These are phyloP conservation scores for Muschampia plurimacula DNA, from an alignment of 2,888 invertebrate species.

Conservation along the genomic window DNA sequence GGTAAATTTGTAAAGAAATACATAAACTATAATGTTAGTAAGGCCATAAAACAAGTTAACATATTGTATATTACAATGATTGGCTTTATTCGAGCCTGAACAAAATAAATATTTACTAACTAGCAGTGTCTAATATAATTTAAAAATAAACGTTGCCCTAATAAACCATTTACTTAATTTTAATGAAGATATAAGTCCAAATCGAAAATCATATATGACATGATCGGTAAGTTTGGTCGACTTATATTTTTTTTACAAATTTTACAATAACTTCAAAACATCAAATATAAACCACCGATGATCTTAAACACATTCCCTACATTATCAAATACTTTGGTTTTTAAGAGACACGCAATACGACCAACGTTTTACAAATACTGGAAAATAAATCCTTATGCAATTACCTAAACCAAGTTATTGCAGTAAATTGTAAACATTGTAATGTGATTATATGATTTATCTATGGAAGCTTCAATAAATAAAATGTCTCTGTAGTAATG, in stretches of 20 bases:
- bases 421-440: conserved; percentile 55
- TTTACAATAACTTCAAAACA: conserved; percentile 33
- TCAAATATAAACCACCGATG: conserved; percentile 42
- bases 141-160: conserved; percentile 26
- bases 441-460: conserved; percentile 73
- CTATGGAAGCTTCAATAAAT: conserved; percentile 84
- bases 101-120: conserved; percentile 70
- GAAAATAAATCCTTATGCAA: conserved; percentile 66
- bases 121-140: conserved; percentile 50
- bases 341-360: conserved; percentile 65
- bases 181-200: conserved; percentile 18
- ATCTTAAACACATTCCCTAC: conserved; percentile 41
- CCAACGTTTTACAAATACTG: conserved; percentile 60
- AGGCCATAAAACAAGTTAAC: conserved; percentile 72
- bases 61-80: conserved; percentile 52
- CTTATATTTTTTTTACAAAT: conserved; percentile 27
- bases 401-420: conserved; percentile 78
- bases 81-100: conserved; percentile 50
- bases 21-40: conserved; percentile 53
- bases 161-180: not conserved
- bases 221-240: conserved; percentile 35
- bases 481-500: conserved; percentile 84
- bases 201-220: conserved; percentile 19
- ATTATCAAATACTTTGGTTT: conserved; percentile 66
- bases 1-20: conserved; percentile 34